Conservation (phyloP, 2,797 vertebrate genomes). For the Sebastes taczanowskii region DNA sequence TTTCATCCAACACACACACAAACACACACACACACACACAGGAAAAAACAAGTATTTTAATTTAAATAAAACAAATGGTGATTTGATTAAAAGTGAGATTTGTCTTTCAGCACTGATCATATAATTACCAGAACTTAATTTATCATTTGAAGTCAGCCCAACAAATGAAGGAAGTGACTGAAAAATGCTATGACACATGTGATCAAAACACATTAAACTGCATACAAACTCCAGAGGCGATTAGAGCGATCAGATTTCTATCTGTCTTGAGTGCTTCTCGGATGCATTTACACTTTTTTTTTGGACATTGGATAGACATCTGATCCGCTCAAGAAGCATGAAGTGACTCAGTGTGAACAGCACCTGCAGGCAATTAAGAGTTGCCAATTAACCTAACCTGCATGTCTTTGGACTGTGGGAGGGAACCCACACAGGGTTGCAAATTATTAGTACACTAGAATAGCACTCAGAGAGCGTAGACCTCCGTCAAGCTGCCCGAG, state of each 20-base stretch:
- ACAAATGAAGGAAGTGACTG: neutral
- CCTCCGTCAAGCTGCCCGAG: accelerated
- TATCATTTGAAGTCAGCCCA: neutral
- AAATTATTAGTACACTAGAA: no score
- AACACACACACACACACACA: neutral
- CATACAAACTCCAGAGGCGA: neutral
- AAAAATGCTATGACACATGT: neutral
- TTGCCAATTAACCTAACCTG: no score
- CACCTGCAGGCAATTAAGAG: no score
- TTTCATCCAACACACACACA: neutral
- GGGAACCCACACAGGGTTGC: no score
- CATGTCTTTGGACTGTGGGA: no score
- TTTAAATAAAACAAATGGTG: neutral
- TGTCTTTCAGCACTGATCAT: neutral
- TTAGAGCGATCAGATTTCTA: neutral
- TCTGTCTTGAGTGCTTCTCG: neutral
- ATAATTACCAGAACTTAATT: neutral
- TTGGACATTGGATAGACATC: no score
- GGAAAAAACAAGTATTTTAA: neutral
- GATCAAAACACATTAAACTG: neutral
- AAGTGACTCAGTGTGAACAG: no score
- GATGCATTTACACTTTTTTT: neutral
- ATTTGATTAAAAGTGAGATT: neutral
- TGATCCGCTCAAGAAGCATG: no score
- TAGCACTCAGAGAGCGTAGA: accelerated